Evolutionary conservation across 2,797 vertebrate species (phyloP).

Genomic region (Chromobotia macracanthus): DNA sequence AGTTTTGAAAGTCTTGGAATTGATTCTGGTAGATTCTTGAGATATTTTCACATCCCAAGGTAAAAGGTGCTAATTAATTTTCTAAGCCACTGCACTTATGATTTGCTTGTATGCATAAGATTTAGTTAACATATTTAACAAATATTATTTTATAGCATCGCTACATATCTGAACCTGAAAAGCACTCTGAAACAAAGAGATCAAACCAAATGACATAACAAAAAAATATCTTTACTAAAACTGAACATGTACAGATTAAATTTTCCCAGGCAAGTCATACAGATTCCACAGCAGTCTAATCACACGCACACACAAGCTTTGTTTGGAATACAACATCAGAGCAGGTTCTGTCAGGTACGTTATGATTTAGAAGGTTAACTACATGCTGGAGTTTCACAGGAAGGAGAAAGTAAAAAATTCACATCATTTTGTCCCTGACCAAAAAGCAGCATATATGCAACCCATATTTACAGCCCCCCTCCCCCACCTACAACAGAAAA

Average conservation of each 20-base stretch:
- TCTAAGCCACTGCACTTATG: too few species aligned
- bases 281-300: constrained; percentile 49
- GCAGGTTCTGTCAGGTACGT: constrained; percentile 36
- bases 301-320: constrained; percentile 5
- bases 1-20: too few species aligned
- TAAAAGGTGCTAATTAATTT: too few species aligned
- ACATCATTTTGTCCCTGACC: constrained; percentile 48
- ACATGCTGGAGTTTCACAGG: constrained; percentile 44
- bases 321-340: constrained; percentile 33
- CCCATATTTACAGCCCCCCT: constrained; percentile 32
- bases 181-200: constrained; percentile 38
- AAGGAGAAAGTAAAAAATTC: constrained; percentile 55
- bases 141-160: too few species aligned
- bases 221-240: constrained; percentile 64
- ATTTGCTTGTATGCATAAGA: too few species aligned
- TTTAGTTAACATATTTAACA: too few species aligned
- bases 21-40: too few species aligned
- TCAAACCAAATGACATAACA: constrained; percentile 53
- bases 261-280: constrained; percentile 58
- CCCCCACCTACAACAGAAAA: constrained; percentile 15
- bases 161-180: neutral
- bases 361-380: constrained; percentile 33
- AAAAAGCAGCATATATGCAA: constrained; percentile 42
- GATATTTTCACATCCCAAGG: too few species aligned
- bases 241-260: constrained; percentile 57